Percentiles rank a stretch among this genome's conserved stretches.
These are phyloP conservation scores for Pyrrhia umbra DNA, from an alignment of 2,888 invertebrate species.

Conservation along the genomic window DNA sequence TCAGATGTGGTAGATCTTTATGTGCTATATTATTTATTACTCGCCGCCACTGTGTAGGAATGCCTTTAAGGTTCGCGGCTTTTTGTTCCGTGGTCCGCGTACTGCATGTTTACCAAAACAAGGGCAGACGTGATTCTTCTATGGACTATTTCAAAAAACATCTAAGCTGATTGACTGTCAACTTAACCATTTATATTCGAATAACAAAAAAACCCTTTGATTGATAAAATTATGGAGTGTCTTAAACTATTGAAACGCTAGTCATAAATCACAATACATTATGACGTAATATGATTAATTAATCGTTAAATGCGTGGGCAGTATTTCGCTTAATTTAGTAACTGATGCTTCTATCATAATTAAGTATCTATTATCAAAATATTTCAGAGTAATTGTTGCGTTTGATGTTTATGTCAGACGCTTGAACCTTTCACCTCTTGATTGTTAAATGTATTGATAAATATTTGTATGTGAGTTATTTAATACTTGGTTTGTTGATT, in stretches of 20 bases:
- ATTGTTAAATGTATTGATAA: neutral
- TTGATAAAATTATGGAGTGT: neutral
- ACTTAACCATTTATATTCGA: neutral
- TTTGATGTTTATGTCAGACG: neutral
- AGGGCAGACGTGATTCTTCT: neutral
- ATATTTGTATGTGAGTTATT: no score
- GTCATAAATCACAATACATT: conserved; percentile 4
- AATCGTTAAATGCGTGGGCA: neutral
- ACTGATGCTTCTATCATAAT: conserved; percentile 15
- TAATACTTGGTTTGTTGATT: conserved; percentile 1
- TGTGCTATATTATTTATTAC: no score
- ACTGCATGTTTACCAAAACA: neutral
- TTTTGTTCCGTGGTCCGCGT: no score
- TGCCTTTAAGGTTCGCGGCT: neutral
- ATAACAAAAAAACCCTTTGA: no score
- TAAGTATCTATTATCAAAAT: neutral
- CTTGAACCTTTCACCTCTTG: neutral
- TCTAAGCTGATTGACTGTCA: neutral
- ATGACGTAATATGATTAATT: conserved; percentile 6
- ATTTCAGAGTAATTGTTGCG: neutral
- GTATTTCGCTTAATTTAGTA: conserved; percentile 10
- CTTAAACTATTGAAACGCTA: neutral
- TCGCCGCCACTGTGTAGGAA: no score
- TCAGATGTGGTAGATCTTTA: no score
- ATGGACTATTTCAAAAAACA: neutral